Base-by-base conservation (phyloP, 1,140 invertebrate species). In the Harpegnathos saltator region DNA sequence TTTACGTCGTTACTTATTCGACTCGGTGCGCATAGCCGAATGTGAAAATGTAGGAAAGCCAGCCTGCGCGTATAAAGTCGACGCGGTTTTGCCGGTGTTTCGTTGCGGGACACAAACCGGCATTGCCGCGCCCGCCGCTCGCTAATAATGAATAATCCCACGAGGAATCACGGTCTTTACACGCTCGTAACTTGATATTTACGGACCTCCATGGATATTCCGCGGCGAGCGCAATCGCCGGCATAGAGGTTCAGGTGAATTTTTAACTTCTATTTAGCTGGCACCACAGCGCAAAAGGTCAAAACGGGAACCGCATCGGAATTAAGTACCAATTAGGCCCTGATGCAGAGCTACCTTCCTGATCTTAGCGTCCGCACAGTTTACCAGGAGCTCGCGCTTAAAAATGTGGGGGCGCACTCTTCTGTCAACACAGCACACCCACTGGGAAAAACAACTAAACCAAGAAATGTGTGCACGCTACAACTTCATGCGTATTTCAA, bases 111-210 rank as follows among this genome's bases (percentile, higher is more conserved):
- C 52, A 78, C 44, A 38, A 22, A 22, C 24, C 24, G 9, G 24
- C 29, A 78, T 78, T 19, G 44, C 68, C 9, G 38, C 38, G 38
- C 38, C 38, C 38, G 56, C 66, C 11, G 62, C 48, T 12, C 56
- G 48, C 71, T 84, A 85, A 87, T 74, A 77, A 87, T 62, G 75
- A 50, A 73, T 61, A 65, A 74, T 83, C 83, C 48, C 83, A 65
- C 58, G 78, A 73, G 78, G 62, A 85, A 85, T 85, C 82, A 69
- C 17, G 77, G 26, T 85, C 82, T 87, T 88, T 88, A 75, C 84
- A 59, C 82, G 22, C 44, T 56, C 56, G 72, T 85, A 87, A 88
- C 77, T 29, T 74, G 83, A 87, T 88, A 88, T 88, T 85, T 85
- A 82, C 83, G 77, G 58, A 77, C 26, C 72, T 73, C 54, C 14